Base-by-base conservation (phyloP, 2,113 vertebrate genomes). In the Fukomys damarensis region DNA sequence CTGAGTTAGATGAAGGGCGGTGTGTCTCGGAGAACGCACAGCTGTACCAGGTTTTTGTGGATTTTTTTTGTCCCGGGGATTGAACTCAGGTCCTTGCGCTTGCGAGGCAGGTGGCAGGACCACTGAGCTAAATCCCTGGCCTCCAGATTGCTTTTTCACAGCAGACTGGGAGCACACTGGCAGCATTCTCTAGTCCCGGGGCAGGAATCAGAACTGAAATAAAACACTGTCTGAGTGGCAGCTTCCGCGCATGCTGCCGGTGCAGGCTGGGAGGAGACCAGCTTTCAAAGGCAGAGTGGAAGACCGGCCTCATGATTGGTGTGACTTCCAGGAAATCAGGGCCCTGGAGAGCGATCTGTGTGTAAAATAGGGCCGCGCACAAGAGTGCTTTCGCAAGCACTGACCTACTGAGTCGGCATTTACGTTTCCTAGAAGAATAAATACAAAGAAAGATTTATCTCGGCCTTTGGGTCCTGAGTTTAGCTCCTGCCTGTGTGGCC, bases 181-280 rank as follows among this genome's bases (percentile, higher is more conserved):
- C 43, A 56, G 54, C 41, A 52, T 83, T 89, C 72, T 93, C 46
- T 91, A 30, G 77, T 88, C 65, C 79, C 5, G 46, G 56, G 65
- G 26, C 68, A 81, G 76, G 56, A 52, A 59, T 61, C 49, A 65
- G 72, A 81, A 43, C 91, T 86, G 56, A 86, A 96, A 93, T 97
- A 88, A 96, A 97, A 82, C 7, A 52, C 49, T 46, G 0, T 65
- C 22, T 24, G 9, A 1, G 13, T 87, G 6, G 19, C 86, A 80
- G 28, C 20, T 77, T 96, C 56, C 89, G 19, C 84, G 7, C 43
- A 58, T 94, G 41, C 8, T 10, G 58, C 13, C 54, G 26, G 32
- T 61, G 84, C 41, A 96, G 16, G 20, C 52, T 84, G 70, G 84
- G n/a, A 54, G 77, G 54, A 56, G n/a, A 72, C 56, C 19, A 14